Evolutionary conservation across 2,888 invertebrate species (phyloP), one percentile per base, ranked within the genome.

Genomic region (Lacanobia wlatinum): DNA sequence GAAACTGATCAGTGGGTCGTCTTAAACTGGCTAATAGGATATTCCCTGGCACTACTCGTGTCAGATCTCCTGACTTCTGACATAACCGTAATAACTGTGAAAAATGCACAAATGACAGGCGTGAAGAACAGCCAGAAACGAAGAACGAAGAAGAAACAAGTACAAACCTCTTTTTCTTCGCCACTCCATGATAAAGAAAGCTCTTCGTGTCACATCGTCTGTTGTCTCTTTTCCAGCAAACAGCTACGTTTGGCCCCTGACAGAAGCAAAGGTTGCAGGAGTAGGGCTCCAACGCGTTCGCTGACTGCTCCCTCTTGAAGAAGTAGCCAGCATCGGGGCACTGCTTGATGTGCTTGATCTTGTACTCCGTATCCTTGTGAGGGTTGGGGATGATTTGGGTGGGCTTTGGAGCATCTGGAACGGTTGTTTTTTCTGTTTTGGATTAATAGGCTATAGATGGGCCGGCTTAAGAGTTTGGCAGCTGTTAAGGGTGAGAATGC

Each of bases 201-300:
- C 84, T 84, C 40, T 90, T 87, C 0, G 62, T 80, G 21, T 92
- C 89, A 72, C 95, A 95, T 7, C 89, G 78, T 8, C 70, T 87
- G 64, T 85, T 89, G 2, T 92, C 89, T 50, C 93, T 83, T 43
- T 68, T 84, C 93, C 94, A 94, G 79, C 95, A 95, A 10, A 90
- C 60, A 0, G 94, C 92, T 0, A 84, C 87, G 5, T 34, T 34
- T 86, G 82, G 7, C 2, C 80, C 78, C 61, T 90, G 90, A 53
- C 95, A 95, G 88, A 94, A 93, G 86, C 95, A 95, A 1, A 95
- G 89, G 67, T 84, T 86, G 80, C 95, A 95, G 0, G 70, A 46
- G 0, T 78, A 88, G 2, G 84, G 82, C 0, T 80, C 78, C 43
- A 91, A 9, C 2, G 82, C 75, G 76, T 92, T 92, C 0, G 75